Conservation (phyloP, 2,113 vertebrate genomes). For the Hydrolagus affinis region DNA sequence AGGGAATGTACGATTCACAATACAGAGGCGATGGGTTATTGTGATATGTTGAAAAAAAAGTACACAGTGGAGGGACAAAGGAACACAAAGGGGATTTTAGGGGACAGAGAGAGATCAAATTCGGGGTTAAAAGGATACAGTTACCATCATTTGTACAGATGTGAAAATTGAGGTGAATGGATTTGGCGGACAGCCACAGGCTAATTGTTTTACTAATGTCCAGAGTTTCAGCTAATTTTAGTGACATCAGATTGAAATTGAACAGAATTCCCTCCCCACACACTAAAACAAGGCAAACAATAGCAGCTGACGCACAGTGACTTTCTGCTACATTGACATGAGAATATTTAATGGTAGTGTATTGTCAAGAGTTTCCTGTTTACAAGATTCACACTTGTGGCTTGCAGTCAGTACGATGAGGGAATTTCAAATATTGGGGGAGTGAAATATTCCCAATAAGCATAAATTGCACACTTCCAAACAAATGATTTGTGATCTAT, state of each 20-base stretch:
- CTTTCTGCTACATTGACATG: not conserved
- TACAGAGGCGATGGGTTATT: not conserved
- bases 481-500: too few relatives aligned
- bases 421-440: too few relatives aligned
- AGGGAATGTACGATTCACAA: too few relatives aligned
- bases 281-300: not conserved
- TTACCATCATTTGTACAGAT: not conserved
- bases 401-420: not conserved
- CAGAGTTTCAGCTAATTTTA: conserved; percentile 11
- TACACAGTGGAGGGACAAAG: not conserved
- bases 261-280: too few relatives aligned
- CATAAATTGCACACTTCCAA: too few relatives aligned
- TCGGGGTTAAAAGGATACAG: not conserved
- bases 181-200: not conserved
- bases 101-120: not conserved
- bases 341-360: not conserved
- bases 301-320: conserved; percentile 6
- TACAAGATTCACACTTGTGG: conserved; percentile 15
- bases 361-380: conserved; percentile 27
- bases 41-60: not conserved
- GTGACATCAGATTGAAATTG: not conserved
- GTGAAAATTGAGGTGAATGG: not conserved
- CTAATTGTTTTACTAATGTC: conserved; percentile 8
- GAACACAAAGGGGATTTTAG: not conserved
- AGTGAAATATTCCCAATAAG: not conserved